These are phyloP conservation scores for Melanaphis sacchari DNA, from an alignment of 1,140 invertebrate species.

Conservation along the genomic window DNA sequence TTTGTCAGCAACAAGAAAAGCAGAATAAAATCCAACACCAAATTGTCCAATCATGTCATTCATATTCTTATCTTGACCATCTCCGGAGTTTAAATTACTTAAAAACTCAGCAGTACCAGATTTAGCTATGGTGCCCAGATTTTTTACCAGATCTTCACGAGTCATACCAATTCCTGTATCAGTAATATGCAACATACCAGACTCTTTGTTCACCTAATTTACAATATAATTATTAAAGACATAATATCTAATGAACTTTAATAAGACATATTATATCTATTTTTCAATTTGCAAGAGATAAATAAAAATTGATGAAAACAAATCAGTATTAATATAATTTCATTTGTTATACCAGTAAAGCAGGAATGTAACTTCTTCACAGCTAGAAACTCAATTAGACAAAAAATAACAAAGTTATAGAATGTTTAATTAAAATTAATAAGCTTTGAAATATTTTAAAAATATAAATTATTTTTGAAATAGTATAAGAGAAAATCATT, in stretches of 20 bases:
- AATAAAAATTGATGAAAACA: neutral
- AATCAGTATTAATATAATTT: neutral
- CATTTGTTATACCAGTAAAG: no score
- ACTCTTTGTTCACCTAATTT: slow-evolving; percentile 87
- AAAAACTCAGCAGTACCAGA: slow-evolving; percentile 99
- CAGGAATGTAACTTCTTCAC: no score
- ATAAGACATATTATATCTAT: neutral
- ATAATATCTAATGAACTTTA: neutral
- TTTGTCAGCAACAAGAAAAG: slow-evolving; percentile 90
- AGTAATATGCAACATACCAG: slow-evolving; percentile 90
- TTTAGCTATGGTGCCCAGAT: slow-evolving; percentile 98
- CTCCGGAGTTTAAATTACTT: slow-evolving; percentile 84
- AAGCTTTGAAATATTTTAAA: no score
- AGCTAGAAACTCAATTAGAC: no score
- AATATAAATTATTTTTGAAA: no score
- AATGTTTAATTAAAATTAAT: no score
- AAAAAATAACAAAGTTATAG: no score
- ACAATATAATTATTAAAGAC: neutral
- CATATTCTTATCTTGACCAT: slow-evolving; percentile 68
- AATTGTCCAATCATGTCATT: slow-evolving; percentile 94
- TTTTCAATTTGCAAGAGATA: neutral
- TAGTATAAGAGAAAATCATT: no score
- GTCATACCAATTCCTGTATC: slow-evolving; percentile 99
- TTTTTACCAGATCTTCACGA: slow-evolving; percentile 90
- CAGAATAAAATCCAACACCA: slow-evolving; percentile 97